Conservation (phyloP, 1,140 invertebrate species). For the Atta texana region DNA sequence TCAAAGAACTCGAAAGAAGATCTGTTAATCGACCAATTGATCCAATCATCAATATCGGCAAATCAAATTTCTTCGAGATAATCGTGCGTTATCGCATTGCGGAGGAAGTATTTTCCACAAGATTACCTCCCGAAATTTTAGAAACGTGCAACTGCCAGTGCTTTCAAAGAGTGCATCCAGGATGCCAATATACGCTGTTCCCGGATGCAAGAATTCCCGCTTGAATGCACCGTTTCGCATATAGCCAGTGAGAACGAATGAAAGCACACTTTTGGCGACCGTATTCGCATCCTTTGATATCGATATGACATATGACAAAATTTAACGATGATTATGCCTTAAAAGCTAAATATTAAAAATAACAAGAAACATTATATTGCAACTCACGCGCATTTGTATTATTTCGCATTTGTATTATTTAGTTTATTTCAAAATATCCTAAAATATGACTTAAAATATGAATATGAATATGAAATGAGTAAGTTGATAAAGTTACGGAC, state of each 20-base stretch:
- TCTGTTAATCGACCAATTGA: conserved; percentile 37
- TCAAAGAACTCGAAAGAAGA: neutral
- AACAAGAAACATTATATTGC: neutral
- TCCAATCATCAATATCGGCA: conserved; percentile 18
- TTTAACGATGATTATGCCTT: neutral
- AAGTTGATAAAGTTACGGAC: neutral
- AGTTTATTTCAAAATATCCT: neutral
- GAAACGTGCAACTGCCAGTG: conserved; percentile 46
- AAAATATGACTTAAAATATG: neutral
- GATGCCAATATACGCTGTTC: conserved; percentile 46
- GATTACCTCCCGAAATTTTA: conserved; percentile 58
- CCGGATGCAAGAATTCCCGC: conserved; percentile 55
- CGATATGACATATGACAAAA: conserved; percentile 20
- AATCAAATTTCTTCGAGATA: conserved; percentile 52
- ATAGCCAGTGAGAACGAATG: conserved; percentile 26
- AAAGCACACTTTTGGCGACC: conserved; percentile 21
- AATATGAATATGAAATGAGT: neutral
- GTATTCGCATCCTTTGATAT: conserved; percentile 35
- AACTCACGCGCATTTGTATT: neutral
- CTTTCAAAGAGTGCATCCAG: conserved; percentile 60
- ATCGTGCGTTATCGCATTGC: conserved; percentile 49
- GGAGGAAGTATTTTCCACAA: conserved; percentile 57
- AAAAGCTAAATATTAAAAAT: neutral
- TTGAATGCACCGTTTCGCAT: conserved; percentile 31
- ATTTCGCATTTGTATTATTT: too few species aligned